phyloP scores from a whole-genome alignment of 2,888 invertebrate species.

The Chymomyza caudatula region DNA sequence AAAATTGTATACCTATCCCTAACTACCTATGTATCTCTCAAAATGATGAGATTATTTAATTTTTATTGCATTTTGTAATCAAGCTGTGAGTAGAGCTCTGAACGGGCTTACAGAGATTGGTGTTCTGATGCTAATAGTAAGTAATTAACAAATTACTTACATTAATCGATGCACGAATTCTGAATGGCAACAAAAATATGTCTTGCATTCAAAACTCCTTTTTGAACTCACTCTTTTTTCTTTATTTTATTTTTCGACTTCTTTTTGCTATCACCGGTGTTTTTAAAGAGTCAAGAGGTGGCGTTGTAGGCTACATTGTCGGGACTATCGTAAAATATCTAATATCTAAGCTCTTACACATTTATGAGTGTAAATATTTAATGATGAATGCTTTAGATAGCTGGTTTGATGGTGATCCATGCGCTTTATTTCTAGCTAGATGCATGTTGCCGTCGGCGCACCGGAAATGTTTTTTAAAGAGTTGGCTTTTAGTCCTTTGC shows the following conservation, averaged over 20 bases:
- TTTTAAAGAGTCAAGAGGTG: neutral
- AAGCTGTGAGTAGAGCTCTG: too few species aligned
- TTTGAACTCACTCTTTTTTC: conserved; percentile 22
- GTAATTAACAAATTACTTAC: too few species aligned
- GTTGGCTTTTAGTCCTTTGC: neutral
- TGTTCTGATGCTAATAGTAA: too few species aligned
- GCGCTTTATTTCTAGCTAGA: conserved; percentile 25
- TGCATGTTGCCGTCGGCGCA: conserved; percentile 11
- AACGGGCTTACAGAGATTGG: too few species aligned
- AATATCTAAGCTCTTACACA: conserved; percentile 68
- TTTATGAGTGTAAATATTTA: conserved; percentile 72
- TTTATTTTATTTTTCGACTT: conserved; percentile 9
- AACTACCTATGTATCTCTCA: too few species aligned
- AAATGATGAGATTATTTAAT: too few species aligned
- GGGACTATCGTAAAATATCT: conserved; percentile 60
- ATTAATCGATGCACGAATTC: too few species aligned
- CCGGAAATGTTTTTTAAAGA: neutral
- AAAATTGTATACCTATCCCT: too few species aligned
- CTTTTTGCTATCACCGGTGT: neutral
- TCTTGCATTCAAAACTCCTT: conserved; percentile 16
- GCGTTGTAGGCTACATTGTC: conserved; percentile 43
- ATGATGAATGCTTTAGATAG: conserved; percentile 47
- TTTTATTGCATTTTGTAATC: too few species aligned
- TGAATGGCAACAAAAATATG: too few species aligned
- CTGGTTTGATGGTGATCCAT: conserved; percentile 17